phyloP scores from a whole-genome alignment of 2,888 invertebrate genomes.

The Apantesis nais region DNA sequence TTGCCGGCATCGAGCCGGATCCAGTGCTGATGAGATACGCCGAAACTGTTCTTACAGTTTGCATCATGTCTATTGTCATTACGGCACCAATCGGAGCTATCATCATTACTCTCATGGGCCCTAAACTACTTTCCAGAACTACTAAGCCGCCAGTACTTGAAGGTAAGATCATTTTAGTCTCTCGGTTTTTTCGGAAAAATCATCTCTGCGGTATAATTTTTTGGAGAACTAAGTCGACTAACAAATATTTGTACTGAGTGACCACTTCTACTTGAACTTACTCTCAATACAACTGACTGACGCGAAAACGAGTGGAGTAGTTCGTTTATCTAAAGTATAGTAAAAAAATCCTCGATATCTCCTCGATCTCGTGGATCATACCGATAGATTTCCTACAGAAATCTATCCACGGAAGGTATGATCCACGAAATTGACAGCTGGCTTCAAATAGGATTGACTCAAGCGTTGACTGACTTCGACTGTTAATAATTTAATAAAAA shows the following conservation, averaged over 20 bases:
- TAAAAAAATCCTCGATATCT: not conserved
- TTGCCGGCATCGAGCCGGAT: conserved; percentile 57
- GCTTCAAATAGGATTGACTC: not conserved
- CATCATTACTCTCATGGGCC: conserved; percentile 91
- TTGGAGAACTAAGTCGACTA: not conserved
- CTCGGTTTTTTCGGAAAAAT: not conserved
- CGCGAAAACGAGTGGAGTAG: too few relatives aligned
- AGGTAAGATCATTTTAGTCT: conserved; percentile 70
- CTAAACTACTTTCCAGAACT: conserved; percentile 91
- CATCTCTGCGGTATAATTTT: not conserved
- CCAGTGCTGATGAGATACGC: conserved; percentile 87
- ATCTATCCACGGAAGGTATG: too few relatives aligned
- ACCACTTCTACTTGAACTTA: not conserved
- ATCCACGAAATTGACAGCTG: not conserved
- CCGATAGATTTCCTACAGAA: too few relatives aligned
- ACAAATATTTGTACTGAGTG: not conserved
- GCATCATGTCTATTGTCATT: conserved; percentile 92
- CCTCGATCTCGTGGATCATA: too few relatives aligned
- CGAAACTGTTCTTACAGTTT: conserved; percentile 90
- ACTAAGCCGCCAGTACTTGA: conserved; percentile 88
- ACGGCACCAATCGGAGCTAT: conserved; percentile 95
- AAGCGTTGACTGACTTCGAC: not conserved
- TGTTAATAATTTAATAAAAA: not conserved
- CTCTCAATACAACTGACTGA: not conserved
- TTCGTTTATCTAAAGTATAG: not conserved